phyloP scores from a whole-genome alignment of 2,888 invertebrate species.

The Amblyteles armatorius region DNA sequence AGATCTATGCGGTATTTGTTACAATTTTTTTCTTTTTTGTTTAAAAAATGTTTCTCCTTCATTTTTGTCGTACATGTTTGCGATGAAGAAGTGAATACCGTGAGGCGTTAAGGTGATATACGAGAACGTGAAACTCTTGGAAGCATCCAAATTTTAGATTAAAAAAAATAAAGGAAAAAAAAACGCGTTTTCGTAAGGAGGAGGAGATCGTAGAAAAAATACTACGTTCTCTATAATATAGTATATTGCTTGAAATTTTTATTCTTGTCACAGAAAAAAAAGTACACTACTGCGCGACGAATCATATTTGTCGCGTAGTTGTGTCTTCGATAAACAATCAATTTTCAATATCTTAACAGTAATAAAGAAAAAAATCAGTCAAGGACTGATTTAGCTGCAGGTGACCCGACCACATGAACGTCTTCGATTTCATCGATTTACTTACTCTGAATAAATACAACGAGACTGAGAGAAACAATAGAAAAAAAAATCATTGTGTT shows the following conservation, averaged over 20 bases:
- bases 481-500: neutral
- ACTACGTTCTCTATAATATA: slow-evolving; percentile 70
- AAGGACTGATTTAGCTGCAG: slow-evolving; percentile 31
- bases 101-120: slow-evolving; percentile 73
- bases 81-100: slow-evolving; percentile 68
- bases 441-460: slow-evolving; percentile 40
- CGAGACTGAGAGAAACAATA: slow-evolving; percentile 36
- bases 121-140: slow-evolving; percentile 70
- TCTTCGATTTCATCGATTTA: slow-evolving; percentile 59
- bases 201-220: slow-evolving; percentile 74
- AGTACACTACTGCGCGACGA: slow-evolving; percentile 62
- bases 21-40: neutral
- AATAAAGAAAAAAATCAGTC: neutral
- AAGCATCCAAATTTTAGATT: slow-evolving; percentile 59
- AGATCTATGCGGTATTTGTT: slow-evolving; percentile 9
- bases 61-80: slow-evolving; percentile 29
- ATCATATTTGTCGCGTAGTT: slow-evolving; percentile 63
- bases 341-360: slow-evolving; percentile 10
- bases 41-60: slow-evolving; percentile 2
- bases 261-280: slow-evolving; percentile 18
- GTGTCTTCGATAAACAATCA: slow-evolving; percentile 44
- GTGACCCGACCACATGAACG: slow-evolving; percentile 68
- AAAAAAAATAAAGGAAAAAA: neutral
- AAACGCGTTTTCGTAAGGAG: slow-evolving; percentile 57
- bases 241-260: slow-evolving; percentile 23